These are phyloP conservation scores for Tragelaphus scriptus DNA, from an alignment of 2,113 vertebrate species.

Conservation along the genomic window DNA sequence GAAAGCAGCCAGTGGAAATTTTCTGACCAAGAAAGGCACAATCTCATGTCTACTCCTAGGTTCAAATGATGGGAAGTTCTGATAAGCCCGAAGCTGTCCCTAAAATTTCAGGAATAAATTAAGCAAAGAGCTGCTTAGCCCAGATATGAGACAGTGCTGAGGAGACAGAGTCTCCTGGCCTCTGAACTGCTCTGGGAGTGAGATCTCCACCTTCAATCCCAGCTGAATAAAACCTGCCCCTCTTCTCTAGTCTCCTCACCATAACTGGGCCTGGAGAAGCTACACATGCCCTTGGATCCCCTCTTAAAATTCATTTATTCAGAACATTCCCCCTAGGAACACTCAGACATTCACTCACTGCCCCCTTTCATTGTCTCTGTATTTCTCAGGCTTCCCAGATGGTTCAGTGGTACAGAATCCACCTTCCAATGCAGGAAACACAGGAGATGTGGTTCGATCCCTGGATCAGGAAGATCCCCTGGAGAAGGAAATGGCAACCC, in stretches of 20 bases:
- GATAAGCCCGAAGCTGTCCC: neutral
- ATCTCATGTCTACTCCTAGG: neutral
- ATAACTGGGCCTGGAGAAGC: neutral
- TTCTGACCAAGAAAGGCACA: neutral
- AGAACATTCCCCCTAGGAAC: neutral
- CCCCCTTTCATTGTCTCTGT: neutral
- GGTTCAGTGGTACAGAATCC: neutral
- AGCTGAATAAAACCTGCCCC: neutral
- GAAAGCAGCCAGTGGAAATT: neutral
- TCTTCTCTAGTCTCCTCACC: neutral
- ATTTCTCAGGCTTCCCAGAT: neutral
- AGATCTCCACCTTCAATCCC: neutral
- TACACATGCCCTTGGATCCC: neutral
- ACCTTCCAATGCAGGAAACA: neutral
- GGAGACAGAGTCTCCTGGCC: neutral
- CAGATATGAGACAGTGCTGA: neutral
- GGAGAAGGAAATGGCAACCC: neutral
- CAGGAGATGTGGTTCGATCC: neutral
- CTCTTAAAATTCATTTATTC: neutral
- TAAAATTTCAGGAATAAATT: conserved; percentile 13
- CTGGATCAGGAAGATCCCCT: neutral
- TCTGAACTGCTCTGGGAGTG: neutral
- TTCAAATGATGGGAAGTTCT: neutral
- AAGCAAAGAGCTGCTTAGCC: neutral
- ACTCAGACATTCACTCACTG: neutral